phyloP scores from a whole-genome alignment of 2,113 vertebrate genomes.

The Neomonachus schauinslandi region DNA sequence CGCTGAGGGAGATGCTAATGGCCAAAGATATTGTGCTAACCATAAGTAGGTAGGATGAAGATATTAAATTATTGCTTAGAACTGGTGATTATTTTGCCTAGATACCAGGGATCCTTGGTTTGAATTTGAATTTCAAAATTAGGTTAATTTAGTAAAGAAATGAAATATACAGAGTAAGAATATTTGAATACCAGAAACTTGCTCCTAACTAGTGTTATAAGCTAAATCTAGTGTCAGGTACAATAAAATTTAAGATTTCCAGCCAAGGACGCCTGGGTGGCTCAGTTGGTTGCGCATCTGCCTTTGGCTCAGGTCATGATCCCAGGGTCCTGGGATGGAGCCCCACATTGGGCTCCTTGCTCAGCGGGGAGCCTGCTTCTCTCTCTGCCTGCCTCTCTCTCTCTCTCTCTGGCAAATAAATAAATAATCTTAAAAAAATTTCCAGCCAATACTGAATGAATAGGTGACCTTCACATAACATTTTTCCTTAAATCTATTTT shows the following conservation, averaged over 20 bases:
- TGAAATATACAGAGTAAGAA: background rate
- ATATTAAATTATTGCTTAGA: background rate
- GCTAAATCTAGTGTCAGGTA: background rate
- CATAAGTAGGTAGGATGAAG: background rate
- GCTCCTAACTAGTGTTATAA: conserved; percentile 33
- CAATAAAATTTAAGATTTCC: conserved; percentile 41
- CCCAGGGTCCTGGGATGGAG: background rate
- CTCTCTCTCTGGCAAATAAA: background rate
- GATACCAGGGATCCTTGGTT: background rate
- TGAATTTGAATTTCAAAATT: conserved; percentile 40
- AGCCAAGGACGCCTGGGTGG: background rate
- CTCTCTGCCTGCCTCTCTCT: background rate
- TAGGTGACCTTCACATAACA: background rate
- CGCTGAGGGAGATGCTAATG: background rate
- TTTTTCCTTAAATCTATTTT: conserved; percentile 1
- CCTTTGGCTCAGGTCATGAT: background rate
- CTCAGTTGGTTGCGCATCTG: background rate
- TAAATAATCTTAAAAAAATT: background rate
- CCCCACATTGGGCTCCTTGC: background rate
- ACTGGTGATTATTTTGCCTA: background rate
- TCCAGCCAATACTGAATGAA: background rate
- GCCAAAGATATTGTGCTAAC: background rate
- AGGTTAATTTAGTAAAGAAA: conserved; percentile 21
- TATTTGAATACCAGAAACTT: conserved; percentile 29
- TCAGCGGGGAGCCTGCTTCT: background rate